phyloP scores from a whole-genome alignment of 2,888 invertebrate genomes.

The Orchesella flavescens region DNA sequence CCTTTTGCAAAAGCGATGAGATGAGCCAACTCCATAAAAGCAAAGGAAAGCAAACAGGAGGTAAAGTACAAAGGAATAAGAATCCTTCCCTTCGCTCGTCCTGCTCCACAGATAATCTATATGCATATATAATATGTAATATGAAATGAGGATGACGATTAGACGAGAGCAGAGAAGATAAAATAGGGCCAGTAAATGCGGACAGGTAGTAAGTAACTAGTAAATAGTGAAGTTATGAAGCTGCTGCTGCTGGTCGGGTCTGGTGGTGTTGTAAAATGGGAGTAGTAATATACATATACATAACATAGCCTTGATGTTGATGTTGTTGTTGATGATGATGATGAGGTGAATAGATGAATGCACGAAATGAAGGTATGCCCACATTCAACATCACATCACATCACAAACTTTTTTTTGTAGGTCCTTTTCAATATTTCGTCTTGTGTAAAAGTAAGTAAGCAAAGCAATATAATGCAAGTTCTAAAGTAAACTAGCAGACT shows the following conservation, averaged over 20 bases:
- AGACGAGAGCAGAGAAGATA: neutral
- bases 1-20: conserved; percentile 12
- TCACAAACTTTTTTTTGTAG: conserved; percentile 1
- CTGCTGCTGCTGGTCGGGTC: no score
- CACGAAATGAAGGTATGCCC: neutral
- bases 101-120: no score
- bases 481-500: neutral
- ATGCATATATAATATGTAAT: no score
- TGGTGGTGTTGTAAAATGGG: neutral
- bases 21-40: neutral
- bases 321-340: conserved; percentile 1
- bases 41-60: no score
- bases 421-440: conserved; percentile 44
- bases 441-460: conserved; percentile 1
- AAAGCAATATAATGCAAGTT: neutral
- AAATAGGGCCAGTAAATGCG: conserved; percentile 32
- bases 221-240: no score
- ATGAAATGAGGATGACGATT: no score
- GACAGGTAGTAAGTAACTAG: conserved; percentile 30
- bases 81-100: no score
- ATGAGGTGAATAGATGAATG: neutral
- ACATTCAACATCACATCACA: neutral
- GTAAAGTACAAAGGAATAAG: no score
- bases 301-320: neutral
- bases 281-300: neutral